phyloP scores from a whole-genome alignment of 2,113 vertebrate species.

The Silurus meridionalis region DNA sequence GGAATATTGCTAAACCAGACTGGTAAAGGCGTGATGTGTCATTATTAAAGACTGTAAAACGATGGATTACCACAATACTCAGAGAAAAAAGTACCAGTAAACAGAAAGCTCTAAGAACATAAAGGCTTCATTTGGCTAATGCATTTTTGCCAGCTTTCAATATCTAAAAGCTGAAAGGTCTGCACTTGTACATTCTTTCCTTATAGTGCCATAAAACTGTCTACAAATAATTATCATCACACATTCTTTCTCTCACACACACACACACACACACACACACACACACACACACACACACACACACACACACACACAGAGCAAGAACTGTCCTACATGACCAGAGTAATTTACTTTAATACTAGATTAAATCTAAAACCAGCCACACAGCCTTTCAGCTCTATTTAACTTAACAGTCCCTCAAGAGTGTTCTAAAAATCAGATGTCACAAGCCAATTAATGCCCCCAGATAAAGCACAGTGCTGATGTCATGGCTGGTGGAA shows the following conservation, averaged over 20 bases:
- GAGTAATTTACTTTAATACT: neutral
- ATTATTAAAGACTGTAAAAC: neutral
- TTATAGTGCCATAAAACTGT: neutral
- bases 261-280: neutral
- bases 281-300: neutral
- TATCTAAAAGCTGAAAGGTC: neutral
- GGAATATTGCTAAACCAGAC: neutral
- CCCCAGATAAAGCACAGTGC: neutral
- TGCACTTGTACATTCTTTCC: neutral
- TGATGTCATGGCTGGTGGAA: neutral
- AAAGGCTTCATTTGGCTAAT: neutral
- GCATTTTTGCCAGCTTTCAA: neutral
- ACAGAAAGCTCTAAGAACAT: neutral
- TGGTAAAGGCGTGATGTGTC: neutral
- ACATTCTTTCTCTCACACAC: neutral
- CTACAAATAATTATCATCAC: neutral
- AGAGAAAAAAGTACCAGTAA: neutral
- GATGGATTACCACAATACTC: neutral
- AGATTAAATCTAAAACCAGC: neutral
- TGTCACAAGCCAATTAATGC: neutral
- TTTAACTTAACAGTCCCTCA: neutral
- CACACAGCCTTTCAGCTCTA: neutral
- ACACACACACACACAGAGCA: neutral
- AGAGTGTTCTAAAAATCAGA: neutral
- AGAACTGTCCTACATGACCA: neutral